Evolutionary conservation across 2,113 vertebrate genomes (phyloP).

Genomic region (Mus pahari): DNA sequence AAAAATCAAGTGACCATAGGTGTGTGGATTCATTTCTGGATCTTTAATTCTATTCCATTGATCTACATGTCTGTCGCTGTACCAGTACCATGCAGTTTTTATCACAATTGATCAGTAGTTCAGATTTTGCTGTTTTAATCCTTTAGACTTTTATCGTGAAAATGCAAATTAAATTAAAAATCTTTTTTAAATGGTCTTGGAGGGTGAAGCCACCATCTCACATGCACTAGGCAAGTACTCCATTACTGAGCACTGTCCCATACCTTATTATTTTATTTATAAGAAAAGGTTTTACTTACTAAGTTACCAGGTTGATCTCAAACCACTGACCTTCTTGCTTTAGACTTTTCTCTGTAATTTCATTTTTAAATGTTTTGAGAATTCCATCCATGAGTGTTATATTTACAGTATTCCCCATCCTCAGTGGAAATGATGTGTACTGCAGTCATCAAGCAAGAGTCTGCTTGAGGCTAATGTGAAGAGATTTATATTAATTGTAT

Average conservation of each 20-base stretch:
- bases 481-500: too few relatives aligned
- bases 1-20: too few relatives aligned
- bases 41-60: too few relatives aligned
- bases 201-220: not conserved
- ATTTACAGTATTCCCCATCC: not conserved
- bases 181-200: not conserved
- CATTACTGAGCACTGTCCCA: not conserved
- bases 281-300: not conserved
- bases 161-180: slow-evolving; percentile 55
- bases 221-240: not conserved
- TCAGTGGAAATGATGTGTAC: too few relatives aligned
- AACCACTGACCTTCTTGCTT: not conserved
- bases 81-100: too few relatives aligned
- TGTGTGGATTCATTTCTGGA: too few relatives aligned
- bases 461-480: too few relatives aligned
- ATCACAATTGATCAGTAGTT: too few relatives aligned
- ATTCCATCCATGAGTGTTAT: not conserved
- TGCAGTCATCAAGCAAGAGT: too few relatives aligned
- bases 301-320: not conserved
- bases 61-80: too few relatives aligned
- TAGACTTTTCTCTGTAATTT: not conserved
- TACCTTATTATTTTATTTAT: not conserved
- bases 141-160: slow-evolving; percentile 39
- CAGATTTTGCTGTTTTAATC: slow-evolving; percentile 47
- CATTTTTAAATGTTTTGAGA: not conserved